Conservation (phyloP, 2,113 vertebrate species). For the Colinus virginianus region DNA sequence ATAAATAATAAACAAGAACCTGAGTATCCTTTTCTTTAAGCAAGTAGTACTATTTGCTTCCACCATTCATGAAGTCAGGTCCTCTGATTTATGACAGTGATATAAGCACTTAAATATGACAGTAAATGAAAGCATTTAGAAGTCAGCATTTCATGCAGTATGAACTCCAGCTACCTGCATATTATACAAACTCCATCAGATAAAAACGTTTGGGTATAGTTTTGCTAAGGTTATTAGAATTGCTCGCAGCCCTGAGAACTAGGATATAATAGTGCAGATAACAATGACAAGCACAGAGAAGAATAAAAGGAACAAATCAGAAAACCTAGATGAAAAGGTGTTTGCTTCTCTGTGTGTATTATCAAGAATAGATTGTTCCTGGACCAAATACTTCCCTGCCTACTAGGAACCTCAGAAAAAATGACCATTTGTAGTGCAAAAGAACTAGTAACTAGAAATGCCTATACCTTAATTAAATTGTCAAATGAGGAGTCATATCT, state of each 20-base stretch:
- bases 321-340: background rate
- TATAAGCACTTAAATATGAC: background rate
- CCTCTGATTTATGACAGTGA: background rate
- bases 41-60: background rate
- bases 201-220: background rate
- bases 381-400: background rate
- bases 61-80: background rate
- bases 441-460: background rate
- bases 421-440: background rate
- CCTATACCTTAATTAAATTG: background rate
- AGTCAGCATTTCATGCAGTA: background rate
- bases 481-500: background rate
- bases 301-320: background rate
- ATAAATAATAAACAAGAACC: constrained; percentile 12
- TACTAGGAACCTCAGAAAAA: background rate
- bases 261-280: background rate
- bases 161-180: background rate
- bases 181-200: background rate
- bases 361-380: background rate
- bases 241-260: background rate
- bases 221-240: background rate
- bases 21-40: constrained; percentile 5
- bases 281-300: background rate
- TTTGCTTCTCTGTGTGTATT: background rate
- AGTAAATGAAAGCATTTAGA: constrained; percentile 1